Evolutionary conservation across 2,113 vertebrate species (phyloP), one percentile per base, ranked within the genome.

Genomic region (Leucoraja erinaceus): DNA sequence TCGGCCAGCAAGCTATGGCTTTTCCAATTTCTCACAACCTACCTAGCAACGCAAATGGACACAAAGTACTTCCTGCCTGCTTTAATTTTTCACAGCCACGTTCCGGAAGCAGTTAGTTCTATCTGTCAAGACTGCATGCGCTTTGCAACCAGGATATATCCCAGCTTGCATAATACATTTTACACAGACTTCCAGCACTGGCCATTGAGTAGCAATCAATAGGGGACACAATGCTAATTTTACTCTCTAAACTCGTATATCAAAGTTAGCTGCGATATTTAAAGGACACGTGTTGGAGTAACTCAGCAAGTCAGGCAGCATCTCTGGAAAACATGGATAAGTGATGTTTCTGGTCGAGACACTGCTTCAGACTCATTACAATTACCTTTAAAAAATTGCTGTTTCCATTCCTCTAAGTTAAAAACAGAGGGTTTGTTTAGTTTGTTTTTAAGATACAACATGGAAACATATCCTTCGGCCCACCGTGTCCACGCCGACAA

Each of bases 51-150:
- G 70, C 6, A 38, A 33, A 66, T 59, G 11, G 59, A 86, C 83
- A 86, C 12, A 31, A 86, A 90, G 86, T 12, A 68, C 86, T 90
- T 90, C 86, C 61, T 38, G 63, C 86, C 61, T 38, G 63, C 63
- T 68, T 38, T 38, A n/a, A 68, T 22, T 38, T 86, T 33, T 22
- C 14, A 33, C 20, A 68, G 22, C 63, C 4, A 38, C 11, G 2
- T 59, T 59, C 81, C 12, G 47, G 8, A n/a, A 16, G 56, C 47
- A 81, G 18, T 25, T 81, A 63, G n/a, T 72, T 38, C 33, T 47
- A 18, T 91, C 31, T 11, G 68, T 5, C 31, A 70, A 18, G 63
- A 7, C 22, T 28, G 59, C 1, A 84, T 68, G 22, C 9, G 31
- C 56, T 63, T 86, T 25, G n/a, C 56, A 31, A 5, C 11, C 10